Base-by-base conservation (phyloP, 2,888 invertebrate genomes). In the Cyclophora albipunctata region DNA sequence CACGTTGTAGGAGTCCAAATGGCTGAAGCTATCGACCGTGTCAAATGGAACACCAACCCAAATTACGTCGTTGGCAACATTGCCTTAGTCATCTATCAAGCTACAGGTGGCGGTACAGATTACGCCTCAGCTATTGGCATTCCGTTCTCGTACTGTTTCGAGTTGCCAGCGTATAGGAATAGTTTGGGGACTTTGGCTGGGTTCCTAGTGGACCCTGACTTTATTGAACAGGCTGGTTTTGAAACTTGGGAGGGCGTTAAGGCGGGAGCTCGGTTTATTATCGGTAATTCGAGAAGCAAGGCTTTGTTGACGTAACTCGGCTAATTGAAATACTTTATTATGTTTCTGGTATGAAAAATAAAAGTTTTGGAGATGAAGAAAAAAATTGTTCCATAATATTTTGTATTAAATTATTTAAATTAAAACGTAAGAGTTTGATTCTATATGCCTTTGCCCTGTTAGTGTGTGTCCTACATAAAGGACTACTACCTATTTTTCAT, bases 51-150 rank as follows among this genome's bases (percentile, higher is more conserved):
- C 40, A 67, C 57, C 53, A 77, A 80, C n/a, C 64, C 71, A 0
- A 54, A 73, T 35, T 92, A 91, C 55, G 72, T 79, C 3, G 84
- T 90, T 37, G 91, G 91, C 2, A 90, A 81, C 49, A 62, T 79
- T 34, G 86, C 89, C 5, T 63, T 78, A 20, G 73, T 91, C 2
- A 71, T 89, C 59, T 91, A 92, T 60, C 72, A 87, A 4, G 91
- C 92, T 3, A 83, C 91, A n/a, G 93, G 93, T 5, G 90, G 90
- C 44, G 91, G 91, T 66, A 90, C 90, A 54, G 93, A 93, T 63
- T 93, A 91, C 75, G 90, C 90, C 0, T 84, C 84, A 60, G 86
- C 66, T 3, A 74, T 74, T 34, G 86, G 85, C 0, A 81, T 90
- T 42, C 85, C 89, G 0, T 75, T 91, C 40, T 76, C 91, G 0